Evolutionary conservation across 2,888 invertebrate species (phyloP), one percentile per base, ranked within the genome.

Genomic region (Lordiphosa fenestrarum): DNA sequence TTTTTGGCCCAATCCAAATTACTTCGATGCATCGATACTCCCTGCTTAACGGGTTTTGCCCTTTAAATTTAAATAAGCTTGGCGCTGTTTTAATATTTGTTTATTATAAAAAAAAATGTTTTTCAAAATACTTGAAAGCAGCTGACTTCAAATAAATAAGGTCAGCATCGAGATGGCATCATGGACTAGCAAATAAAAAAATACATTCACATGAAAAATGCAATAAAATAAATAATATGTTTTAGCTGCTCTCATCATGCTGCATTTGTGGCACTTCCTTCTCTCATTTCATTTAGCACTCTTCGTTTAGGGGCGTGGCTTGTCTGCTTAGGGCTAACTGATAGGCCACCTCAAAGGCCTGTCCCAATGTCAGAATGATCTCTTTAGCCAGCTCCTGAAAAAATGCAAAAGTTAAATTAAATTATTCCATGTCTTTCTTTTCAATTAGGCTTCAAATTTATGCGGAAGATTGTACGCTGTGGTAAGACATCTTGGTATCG

Each of bases 271-370:
- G 76, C 73, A 76, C 68, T 30, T 59, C 40, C 56, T 57, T 62
- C 61, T 30, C 59, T 55, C 61, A 7, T 3, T 42, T 35, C 15
- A 39, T 54, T 55, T 60, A 66, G 76, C 60, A 49, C 50, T 58
- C 58, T 36, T 55, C 56, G 30, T 30, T 58, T 36, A 56, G 12
- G 33, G 77, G 61, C 4, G 69, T 66, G 23, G 58, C 68, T 49
- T 71, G 71, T 19, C 72, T 62, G 58, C 94, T 91, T 63, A 97
- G 89, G 0, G 96, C 97, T 93, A 98, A 94, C 90, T 98, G 98
- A 90, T 98, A 98, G 6, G 98, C 98, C 33, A 98, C 95, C 90
- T 99, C 98, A 90, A 99, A 99, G 0, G 98, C 98, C 90, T 98
- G 97, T 10, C 98, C 98, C 65, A 99, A 90, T 0, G 98, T 98